phyloP scores from a whole-genome alignment of 2,797 vertebrate species.

The Hybognathus amarus region DNA sequence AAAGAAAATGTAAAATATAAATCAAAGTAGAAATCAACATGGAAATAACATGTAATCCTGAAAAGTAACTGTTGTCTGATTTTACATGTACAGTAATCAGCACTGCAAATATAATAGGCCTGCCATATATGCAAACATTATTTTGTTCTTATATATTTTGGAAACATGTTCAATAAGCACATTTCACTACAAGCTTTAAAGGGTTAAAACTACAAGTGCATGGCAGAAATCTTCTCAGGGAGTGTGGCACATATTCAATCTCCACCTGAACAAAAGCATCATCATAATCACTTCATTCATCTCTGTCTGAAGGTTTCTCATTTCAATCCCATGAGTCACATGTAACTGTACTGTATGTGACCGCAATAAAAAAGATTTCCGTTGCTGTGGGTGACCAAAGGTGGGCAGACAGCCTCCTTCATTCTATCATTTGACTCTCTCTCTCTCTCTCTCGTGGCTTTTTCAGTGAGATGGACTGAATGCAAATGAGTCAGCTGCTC shows the following conservation, averaged over 20 bases:
- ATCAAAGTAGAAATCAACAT: neutral
- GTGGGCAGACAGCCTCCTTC: constrained; percentile 34
- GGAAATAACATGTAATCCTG: neutral
- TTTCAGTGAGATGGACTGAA: constrained; percentile 28
- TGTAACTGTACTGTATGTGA: constrained; percentile 50
- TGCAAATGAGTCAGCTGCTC: constrained; percentile 42
- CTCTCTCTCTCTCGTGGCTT: neutral
- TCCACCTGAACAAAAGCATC: constrained; percentile 15
- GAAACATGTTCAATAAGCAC: neutral
- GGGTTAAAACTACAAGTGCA: constrained; percentile 34
- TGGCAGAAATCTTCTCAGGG: neutral
- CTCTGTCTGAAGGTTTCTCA: constrained; percentile 39
- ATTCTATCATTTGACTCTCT: constrained; percentile 33
- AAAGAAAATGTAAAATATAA: neutral
- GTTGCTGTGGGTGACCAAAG: constrained; percentile 59
- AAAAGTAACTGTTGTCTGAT: neutral
- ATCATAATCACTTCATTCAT: constrained; percentile 49
- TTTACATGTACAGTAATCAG: neutral
- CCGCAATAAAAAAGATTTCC: constrained; percentile 54
- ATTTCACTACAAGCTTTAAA: constrained; percentile 26
- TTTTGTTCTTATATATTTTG: neutral
- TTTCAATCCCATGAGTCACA: constrained; percentile 50
- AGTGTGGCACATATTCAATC: neutral
- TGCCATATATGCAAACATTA: neutral
- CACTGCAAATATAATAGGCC: too few relatives aligned